Conservation (phyloP, 92 coral and sea anemone species). For the Montipora capitata region DNA sequence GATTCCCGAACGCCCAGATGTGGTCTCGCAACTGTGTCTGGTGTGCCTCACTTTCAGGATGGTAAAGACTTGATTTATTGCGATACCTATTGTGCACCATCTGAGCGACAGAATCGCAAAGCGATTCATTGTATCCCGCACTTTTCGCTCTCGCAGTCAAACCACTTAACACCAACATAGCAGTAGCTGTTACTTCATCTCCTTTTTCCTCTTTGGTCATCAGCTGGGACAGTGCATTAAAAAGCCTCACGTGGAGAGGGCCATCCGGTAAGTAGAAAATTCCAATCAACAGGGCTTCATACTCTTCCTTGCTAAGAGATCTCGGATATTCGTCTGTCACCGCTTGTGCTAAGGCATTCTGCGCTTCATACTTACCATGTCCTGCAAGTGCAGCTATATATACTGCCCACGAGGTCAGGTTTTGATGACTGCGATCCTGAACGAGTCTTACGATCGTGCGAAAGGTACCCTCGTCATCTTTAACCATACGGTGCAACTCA, state of each 20-base stretch:
- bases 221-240: constrained; percentile 78
- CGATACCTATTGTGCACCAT: constrained; percentile 88
- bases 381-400: constrained; percentile 87
- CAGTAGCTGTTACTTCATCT: constrained; percentile 80
- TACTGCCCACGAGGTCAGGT: constrained; percentile 90
- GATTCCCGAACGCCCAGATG: constrained; percentile 98
- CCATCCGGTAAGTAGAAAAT: constrained; percentile 93
- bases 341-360: constrained; percentile 82
- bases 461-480: constrained; percentile 67
- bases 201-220: constrained; percentile 66
- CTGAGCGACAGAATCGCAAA: constrained; percentile 80
- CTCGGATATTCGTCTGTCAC: constrained; percentile 81
- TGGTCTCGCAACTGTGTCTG: constrained; percentile 89
- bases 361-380: constrained; percentile 80
- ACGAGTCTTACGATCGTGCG: constrained; percentile 63
- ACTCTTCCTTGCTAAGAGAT: constrained; percentile 84
- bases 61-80: constrained; percentile 85
- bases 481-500: constrained; percentile 87
- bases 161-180: constrained; percentile 93
- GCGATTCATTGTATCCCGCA: constrained; percentile 89
- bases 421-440: constrained; percentile 85
- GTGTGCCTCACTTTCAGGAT: constrained; percentile 86
- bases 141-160: constrained; percentile 79
- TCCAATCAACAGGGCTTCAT: constrained; percentile 83
- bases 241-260: constrained; percentile 84